Evolutionary conservation across 1,140 invertebrate species (phyloP).

Genomic region (Hirudo medicinalis): DNA sequence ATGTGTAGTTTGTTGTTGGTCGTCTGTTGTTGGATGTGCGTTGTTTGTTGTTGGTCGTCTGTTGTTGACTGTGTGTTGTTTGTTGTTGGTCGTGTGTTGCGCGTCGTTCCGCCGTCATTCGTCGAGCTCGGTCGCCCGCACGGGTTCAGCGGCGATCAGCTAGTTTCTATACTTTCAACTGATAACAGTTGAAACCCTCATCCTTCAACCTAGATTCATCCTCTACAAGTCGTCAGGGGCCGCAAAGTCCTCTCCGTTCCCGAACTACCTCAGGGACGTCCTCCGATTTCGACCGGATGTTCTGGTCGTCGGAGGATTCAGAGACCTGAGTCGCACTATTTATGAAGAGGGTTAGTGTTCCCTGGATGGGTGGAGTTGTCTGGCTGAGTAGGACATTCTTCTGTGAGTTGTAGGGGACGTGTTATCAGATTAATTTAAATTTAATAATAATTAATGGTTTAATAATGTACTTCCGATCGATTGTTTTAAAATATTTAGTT

Average conservation of each 20-base stretch:
- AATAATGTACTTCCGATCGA: not conserved
- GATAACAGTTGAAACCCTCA: not conserved
- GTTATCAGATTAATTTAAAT: too few relatives aligned
- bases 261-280: not conserved
- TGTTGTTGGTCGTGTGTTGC: too few relatives aligned
- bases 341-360: not conserved
- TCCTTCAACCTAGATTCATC: not conserved
- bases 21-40: too few relatives aligned
- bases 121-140: too few relatives aligned
- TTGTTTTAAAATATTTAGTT: not conserved
- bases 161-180: too few relatives aligned
- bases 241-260: not conserved
- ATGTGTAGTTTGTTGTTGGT: too few relatives aligned
- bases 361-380: not conserved
- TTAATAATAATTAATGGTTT: too few relatives aligned
- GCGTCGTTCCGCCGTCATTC: too few relatives aligned
- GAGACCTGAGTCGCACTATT: not conserved
- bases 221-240: not conserved
- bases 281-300: not conserved
- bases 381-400: not conserved
- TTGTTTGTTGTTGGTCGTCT: too few relatives aligned
- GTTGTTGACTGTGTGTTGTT: too few relatives aligned
- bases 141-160: too few relatives aligned
- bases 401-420: too few relatives aligned
- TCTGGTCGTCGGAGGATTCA: conserved; percentile 13